phyloP scores from a whole-genome alignment of 2,888 invertebrate genomes.

The Camptogramma bilineatum region DNA sequence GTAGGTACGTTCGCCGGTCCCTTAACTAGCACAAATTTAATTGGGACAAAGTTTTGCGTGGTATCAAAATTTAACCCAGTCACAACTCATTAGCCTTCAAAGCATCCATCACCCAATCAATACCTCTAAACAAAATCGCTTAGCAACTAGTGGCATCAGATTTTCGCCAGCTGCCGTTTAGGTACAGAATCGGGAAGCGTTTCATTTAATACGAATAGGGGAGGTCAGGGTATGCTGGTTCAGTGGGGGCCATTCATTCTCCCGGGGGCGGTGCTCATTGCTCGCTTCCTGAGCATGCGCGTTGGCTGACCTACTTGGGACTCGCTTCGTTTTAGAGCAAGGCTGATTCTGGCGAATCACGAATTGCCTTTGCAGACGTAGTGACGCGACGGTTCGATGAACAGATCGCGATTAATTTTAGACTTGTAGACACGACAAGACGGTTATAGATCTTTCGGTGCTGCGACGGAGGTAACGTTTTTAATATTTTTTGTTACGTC shows the following conservation, averaged over 20 bases:
- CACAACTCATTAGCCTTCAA: slow-evolving; percentile 10
- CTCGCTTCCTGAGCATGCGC: slow-evolving; percentile 81
- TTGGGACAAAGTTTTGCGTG: background rate
- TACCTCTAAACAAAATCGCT: slow-evolving; percentile 63
- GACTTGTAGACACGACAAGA: slow-evolving; percentile 46
- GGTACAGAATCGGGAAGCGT: slow-evolving; percentile 48
- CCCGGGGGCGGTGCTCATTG: slow-evolving; percentile 79
- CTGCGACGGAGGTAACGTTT: slow-evolving; percentile 16
- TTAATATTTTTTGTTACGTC: background rate
- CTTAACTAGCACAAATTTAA: background rate
- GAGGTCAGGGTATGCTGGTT: slow-evolving; percentile 65
- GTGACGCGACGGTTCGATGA: slow-evolving; percentile 70
- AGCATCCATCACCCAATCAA: slow-evolving; percentile 38
- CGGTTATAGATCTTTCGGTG: slow-evolving; percentile 13
- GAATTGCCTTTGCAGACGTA: slow-evolving; percentile 73
- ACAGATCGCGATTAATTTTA: slow-evolving; percentile 56
- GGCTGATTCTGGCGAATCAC: slow-evolving; percentile 73
- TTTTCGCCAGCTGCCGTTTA: slow-evolving; percentile 74
- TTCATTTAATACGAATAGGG: slow-evolving; percentile 60
- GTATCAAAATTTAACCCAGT: background rate
- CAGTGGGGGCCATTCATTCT: slow-evolving; percentile 75
- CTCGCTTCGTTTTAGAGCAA: slow-evolving; percentile 77
- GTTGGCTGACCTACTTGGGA: slow-evolving; percentile 80
- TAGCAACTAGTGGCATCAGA: slow-evolving; percentile 82
- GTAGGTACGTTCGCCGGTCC: too few species aligned